These are phyloP conservation scores for Meta bourneti DNA, from an alignment of 2,888 invertebrate genomes.

Conservation along the genomic window DNA sequence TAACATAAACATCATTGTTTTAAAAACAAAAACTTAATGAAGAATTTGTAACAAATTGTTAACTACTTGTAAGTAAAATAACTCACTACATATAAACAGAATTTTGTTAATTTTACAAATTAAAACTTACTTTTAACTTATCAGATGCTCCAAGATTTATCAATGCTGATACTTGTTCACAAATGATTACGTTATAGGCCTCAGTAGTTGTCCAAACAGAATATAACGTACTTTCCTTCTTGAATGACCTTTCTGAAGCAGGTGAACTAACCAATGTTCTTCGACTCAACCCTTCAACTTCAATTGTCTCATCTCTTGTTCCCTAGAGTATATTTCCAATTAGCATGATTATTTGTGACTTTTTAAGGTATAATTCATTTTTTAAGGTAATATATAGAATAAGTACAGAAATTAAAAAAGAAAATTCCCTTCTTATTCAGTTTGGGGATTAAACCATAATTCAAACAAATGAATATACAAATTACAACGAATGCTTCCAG, in stretches of 20 bases:
- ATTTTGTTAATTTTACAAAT: background rate
- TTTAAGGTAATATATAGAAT: too few relatives aligned
- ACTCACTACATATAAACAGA: too few relatives aligned
- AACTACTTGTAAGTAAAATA: too few relatives aligned
- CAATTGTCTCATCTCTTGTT: slow-evolving; percentile 8
- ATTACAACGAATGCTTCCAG: too few relatives aligned
- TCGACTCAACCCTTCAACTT: slow-evolving; percentile 20
- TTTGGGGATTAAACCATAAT: too few relatives aligned
- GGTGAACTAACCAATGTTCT: background rate
- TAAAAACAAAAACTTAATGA: too few relatives aligned
- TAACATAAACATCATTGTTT: too few relatives aligned
- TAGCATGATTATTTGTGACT: too few relatives aligned
- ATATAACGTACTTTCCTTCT: slow-evolving; percentile 17
- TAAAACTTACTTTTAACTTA: slow-evolving; percentile 48
- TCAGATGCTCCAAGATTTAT: slow-evolving; percentile 61
- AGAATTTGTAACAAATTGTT: background rate
- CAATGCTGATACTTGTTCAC: slow-evolving; percentile 59
- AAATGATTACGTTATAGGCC: slow-evolving; percentile 39
- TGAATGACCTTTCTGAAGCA: slow-evolving; percentile 2
- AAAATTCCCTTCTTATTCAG: too few relatives aligned
- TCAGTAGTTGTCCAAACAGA: slow-evolving; percentile 43
- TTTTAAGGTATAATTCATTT: too few relatives aligned
- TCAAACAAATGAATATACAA: too few relatives aligned
- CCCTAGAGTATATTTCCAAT: slow-evolving; percentile 21
- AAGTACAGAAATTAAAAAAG: too few relatives aligned